Base-by-base conservation (phyloP, 2,113 vertebrate genomes). In the Hippocampus barbouri region DNA sequence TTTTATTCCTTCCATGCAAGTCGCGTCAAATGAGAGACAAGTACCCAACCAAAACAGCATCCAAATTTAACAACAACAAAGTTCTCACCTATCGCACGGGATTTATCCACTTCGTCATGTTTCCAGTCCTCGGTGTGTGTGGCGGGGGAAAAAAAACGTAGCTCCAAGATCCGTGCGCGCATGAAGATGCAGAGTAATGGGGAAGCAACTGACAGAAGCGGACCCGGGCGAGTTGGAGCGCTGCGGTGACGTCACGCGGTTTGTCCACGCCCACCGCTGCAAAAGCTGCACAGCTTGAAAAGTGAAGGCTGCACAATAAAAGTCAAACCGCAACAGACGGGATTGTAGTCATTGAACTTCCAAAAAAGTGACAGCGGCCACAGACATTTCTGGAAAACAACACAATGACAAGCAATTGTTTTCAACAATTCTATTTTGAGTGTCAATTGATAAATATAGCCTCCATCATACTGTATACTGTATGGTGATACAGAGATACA, bases 191-290 rank as follows among this genome's bases (percentile, higher is more conserved):
- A 74, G 79, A 77, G 76, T 67, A 49, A 8, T 25, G 5, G 27
- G 70, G 70, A 70, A 15, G 71, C 56, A 20, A 3, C 41, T 8
- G 62, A 20, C 72, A 56, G 79, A 72, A 67, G 21, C 62, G 62
- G 56, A 68, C 56, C 49, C 63, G 72, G 45, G 54, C 63, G 60
- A 64, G n/a, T 27, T 7, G 34, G 40, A 40, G 9, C 0, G 34
- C 4, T 23, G 60, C 40, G 1, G n/a, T 87, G 82, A 83, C 85
- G 85, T 87, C 86, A 88, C 71, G 5, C 5, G 1, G 0, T 1
- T 9, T 0, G 64, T 25, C 4, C 21, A 70, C 81, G 53, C 78
- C 83, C 80, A 60, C 47, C 8, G 10, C 38, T n/a, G 57, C 25
- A 30, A 60, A 4, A 16, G 5, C 11, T 59, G 12, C 25, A 59